Percentiles rank a stretch among this genome's conserved stretches.
Conservation (phyloP, 2,888 invertebrate species). For the Cacoxenus indagator region DNA sequence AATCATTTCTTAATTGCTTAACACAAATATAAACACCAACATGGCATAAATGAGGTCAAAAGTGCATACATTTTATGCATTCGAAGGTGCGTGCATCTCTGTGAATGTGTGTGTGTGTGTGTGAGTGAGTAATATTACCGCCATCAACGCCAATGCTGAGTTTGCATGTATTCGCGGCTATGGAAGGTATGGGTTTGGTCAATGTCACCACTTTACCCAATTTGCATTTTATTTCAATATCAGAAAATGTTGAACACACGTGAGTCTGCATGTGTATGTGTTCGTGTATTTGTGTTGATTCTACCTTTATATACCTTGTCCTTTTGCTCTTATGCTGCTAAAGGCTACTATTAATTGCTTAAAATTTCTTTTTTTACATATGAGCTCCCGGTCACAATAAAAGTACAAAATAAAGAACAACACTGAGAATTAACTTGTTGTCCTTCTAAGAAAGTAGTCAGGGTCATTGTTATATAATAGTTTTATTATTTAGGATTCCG, state of each 20-base stretch:
- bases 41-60: constrained; percentile 7
- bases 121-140: background rate
- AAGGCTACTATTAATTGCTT: constrained; percentile 9
- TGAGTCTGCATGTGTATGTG: background rate
- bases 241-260: background rate
- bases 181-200: background rate
- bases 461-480: no score
- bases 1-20: constrained; percentile 45
- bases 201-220: constrained; percentile 9
- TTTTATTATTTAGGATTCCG: no score
- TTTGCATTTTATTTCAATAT: constrained; percentile 1
- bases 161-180: constrained; percentile 7
- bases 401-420: no score
- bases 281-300: background rate
- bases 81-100: background rate
- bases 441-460: no score
- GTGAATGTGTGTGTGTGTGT: constrained; percentile 22
- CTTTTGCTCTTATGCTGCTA: background rate
- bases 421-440: no score
- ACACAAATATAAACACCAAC: constrained; percentile 40
- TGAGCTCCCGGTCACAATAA: no score
- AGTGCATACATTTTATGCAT: constrained; percentile 4
- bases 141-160: background rate
- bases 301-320: constrained; percentile 1
- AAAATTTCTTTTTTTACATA: background rate